phyloP scores from a whole-genome alignment of 2,888 invertebrate species.

The Oscheius sp. region DNA sequence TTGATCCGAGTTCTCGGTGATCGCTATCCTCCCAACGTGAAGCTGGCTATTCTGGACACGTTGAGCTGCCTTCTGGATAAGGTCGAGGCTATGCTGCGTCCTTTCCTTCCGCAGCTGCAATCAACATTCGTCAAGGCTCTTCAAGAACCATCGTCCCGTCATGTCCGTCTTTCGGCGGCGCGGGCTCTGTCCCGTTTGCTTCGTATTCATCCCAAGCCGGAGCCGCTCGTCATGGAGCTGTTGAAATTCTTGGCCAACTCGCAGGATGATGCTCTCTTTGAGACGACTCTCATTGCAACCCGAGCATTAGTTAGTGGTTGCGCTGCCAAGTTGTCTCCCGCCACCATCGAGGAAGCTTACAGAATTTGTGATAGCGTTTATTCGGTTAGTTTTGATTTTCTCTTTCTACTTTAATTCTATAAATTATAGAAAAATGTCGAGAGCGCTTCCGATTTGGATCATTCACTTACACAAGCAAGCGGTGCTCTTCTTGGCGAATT shows the following conservation, averaged over 20 bases:
- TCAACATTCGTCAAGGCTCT: constrained; percentile 96
- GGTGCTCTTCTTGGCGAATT: constrained; percentile 61
- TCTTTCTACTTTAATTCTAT: neutral
- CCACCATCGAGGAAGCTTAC: constrained; percentile 46
- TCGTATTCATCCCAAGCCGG: constrained; percentile 89
- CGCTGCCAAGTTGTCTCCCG: constrained; percentile 75
- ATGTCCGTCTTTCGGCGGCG: constrained; percentile 59
- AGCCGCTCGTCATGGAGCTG: constrained; percentile 92
- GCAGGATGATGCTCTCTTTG: constrained; percentile 86
- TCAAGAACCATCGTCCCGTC: constrained; percentile 80
- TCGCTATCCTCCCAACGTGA: constrained; percentile 88
- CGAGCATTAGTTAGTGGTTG: constrained; percentile 92
- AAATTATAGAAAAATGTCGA: constrained; percentile 21
- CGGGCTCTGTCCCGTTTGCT: constrained; percentile 54
- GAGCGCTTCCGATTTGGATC: constrained; percentile 42
- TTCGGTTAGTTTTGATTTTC: constrained; percentile 24
- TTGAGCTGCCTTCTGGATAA: constrained; percentile 90
- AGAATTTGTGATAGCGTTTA: constrained; percentile 44
- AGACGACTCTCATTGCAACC: constrained; percentile 90
- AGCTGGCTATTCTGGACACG: constrained; percentile 94
- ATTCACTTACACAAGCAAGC: constrained; percentile 40
- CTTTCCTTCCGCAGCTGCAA: constrained; percentile 97
- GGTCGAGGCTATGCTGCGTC: constrained; percentile 93
- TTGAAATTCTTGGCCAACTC: constrained; percentile 84
- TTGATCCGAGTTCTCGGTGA: constrained; percentile 92